Evolutionary conservation across 2,797 vertebrate species (phyloP).

Genomic region (Lacerta viridis): DNA sequence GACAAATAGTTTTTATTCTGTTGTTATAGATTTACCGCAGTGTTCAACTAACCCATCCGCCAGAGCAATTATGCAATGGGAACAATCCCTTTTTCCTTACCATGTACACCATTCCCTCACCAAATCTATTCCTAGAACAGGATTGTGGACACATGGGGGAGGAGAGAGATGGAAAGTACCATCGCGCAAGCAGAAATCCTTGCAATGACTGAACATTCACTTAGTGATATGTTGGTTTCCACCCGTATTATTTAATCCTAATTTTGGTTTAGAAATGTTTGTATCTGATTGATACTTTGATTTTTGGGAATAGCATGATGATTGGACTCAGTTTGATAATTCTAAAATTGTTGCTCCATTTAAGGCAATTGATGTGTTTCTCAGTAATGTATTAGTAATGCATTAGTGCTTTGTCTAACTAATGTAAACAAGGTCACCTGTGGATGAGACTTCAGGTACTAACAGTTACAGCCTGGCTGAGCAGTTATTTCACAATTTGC

Average conservation of each 20-base stretch:
- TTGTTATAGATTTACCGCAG: too few species aligned
- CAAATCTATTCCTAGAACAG: too few species aligned
- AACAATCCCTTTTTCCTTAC: too few species aligned
- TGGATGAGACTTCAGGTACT: background rate
- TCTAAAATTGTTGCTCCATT: background rate
- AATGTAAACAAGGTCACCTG: background rate
- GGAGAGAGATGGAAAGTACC: too few species aligned
- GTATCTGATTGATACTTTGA: background rate
- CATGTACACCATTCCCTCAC: too few species aligned
- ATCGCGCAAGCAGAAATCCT: too few species aligned
- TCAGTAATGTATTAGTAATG: background rate
- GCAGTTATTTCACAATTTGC: background rate
- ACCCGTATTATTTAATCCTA: background rate
- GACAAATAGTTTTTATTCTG: too few species aligned
- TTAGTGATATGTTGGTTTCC: too few species aligned
- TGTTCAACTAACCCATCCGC: too few species aligned
- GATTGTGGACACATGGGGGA: too few species aligned
- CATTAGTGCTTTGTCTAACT: background rate
- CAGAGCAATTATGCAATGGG: too few species aligned
- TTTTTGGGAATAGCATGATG: background rate
- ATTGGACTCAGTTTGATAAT: background rate
- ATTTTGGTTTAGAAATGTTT: background rate
- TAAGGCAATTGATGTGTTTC: background rate
- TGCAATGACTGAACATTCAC: too few species aligned
- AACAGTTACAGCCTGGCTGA: background rate